These are phyloP conservation scores for Nycticebus coucang DNA, from an alignment of 2,113 vertebrate species.

Conservation along the genomic window DNA sequence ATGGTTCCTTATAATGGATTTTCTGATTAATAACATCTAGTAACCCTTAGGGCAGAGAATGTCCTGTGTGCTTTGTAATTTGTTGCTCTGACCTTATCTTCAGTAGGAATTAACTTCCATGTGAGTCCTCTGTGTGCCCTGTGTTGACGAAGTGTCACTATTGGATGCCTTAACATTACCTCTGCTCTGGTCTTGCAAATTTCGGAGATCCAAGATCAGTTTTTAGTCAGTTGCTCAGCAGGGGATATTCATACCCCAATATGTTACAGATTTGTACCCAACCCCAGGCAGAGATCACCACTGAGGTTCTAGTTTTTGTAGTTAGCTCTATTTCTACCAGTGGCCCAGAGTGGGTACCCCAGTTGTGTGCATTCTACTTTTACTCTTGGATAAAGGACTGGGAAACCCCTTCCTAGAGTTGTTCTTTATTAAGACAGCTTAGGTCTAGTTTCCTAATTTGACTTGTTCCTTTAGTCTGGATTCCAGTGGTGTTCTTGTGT, in stretches of 20 bases:
- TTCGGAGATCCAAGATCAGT: conserved; percentile 23
- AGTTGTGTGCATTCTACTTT: neutral
- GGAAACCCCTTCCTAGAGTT: neutral
- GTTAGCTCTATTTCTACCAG: neutral
- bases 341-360: neutral
- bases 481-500: neutral
- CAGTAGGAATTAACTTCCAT: neutral
- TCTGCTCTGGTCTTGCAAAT: conserved; percentile 36
- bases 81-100: conserved; percentile 47
- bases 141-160: neutral
- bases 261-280: neutral
- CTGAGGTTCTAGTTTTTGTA: neutral
- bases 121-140: neutral
- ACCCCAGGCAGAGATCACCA: neutral
- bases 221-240: conserved; percentile 39
- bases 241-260: neutral
- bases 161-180: neutral
- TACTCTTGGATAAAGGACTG: neutral
- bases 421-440: neutral
- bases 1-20: neutral
- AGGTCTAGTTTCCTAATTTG: neutral
- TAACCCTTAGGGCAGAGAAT: neutral
- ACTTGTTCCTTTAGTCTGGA: conserved; percentile 18
- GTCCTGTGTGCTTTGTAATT: neutral
- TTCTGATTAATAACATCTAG: conserved; percentile 9